Conservation (phyloP, 2,113 vertebrate genomes). For the Apus apus region DNA sequence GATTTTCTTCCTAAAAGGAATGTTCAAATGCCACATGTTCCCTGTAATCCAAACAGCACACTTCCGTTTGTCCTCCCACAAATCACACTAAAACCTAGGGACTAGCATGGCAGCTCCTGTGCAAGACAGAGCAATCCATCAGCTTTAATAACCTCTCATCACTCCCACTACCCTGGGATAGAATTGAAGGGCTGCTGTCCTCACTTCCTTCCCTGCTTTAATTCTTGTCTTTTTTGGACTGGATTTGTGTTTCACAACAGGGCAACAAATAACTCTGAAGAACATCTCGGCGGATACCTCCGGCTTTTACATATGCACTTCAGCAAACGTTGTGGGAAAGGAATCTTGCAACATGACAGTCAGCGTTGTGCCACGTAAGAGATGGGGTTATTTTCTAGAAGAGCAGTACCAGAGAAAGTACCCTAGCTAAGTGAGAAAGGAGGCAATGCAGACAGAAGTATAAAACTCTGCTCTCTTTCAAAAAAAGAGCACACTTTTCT, state of each 20-base stretch:
- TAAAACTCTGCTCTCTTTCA: background rate
- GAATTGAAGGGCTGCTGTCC: background rate
- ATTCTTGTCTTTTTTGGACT: background rate
- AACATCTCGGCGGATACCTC: constrained; percentile 87
- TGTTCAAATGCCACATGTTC: background rate
- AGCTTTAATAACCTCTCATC: background rate
- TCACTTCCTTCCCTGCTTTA: background rate
- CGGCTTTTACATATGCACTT: constrained; percentile 86
- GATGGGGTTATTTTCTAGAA: background rate
- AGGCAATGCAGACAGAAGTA: background rate
- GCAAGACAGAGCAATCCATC: background rate
- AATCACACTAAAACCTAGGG: background rate
- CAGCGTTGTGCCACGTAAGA: constrained; percentile 82
- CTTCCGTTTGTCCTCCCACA: constrained; percentile 36
- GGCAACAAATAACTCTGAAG: constrained; percentile 75
- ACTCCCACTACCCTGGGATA: background rate
- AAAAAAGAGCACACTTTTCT: background rate
- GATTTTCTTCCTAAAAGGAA: constrained; percentile 10
- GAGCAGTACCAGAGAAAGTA: background rate
- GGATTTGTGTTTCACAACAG: constrained; percentile 27
- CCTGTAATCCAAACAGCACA: constrained; percentile 11
- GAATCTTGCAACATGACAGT: constrained; percentile 86
- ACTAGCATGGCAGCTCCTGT: background rate
- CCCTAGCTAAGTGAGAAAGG: background rate
- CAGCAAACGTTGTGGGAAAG: constrained; percentile 77